Base-by-base conservation (phyloP, 2,888 invertebrate species). In the Linnaemya vulpina region DNA sequence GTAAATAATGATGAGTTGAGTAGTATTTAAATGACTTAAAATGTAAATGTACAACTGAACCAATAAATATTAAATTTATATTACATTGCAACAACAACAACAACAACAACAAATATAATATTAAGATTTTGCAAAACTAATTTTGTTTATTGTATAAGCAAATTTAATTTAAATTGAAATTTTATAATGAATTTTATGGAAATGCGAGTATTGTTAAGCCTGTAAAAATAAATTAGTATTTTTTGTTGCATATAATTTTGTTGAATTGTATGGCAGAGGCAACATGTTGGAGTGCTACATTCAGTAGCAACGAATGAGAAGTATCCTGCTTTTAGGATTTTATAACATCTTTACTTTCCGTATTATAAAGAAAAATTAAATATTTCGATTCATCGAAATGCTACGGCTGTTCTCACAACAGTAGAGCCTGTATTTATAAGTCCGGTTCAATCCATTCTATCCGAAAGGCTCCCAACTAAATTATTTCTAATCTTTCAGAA, bases 1-100 rank as follows among this genome's bases (percentile, higher is more conserved):
- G 8, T 58, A 55, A 25, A 67, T 60, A 71, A 65, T 55, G 51
- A 71, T 71, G 35, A 84, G 71, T 55, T 82, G 70, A 76, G 63
- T 46, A 22, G 10, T 35, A 76, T 65, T 76, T 55, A 55, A 71
- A 68, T 62, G 25, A 67, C 20, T 60, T 49, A 13, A 65, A 58
- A 80, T 73, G 63, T 38, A 65, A 58, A 55, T 46, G n/a, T 40
- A n/a, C 4, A 11, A 30, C 11, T 46, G 53, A 43, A 40, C 8
- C 40, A 55, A 63, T n/a, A 53, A 78, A 77, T 68, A 60, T 77
- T 30, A 22, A 60, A 68, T 46, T 76, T 67, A 25, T 55, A 9
- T 46, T 58, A 62, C 0, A 22, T 22, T 25, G 2, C 46, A 53
- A 17, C 3, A 51, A 55, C 20, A 7, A 17, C 3, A 51, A 55